phyloP scores from a whole-genome alignment of 2,113 vertebrate species.

The Hydropotes inermis region DNA sequence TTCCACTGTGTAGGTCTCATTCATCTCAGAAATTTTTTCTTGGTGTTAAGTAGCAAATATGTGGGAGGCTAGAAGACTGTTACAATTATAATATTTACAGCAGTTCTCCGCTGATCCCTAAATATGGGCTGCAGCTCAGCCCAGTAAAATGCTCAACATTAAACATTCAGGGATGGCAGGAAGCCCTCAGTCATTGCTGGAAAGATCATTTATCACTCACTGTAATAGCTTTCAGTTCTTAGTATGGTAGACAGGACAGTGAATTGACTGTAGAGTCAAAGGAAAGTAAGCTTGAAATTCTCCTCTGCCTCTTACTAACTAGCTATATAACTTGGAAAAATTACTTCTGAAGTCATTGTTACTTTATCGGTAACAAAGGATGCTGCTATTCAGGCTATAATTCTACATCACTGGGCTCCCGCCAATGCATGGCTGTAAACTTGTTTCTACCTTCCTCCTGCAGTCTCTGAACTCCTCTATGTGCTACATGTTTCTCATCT shows the following conservation, averaged over 20 bases:
- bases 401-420: neutral
- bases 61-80: conserved; percentile 28
- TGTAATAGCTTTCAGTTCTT: conserved; percentile 30
- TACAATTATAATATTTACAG: conserved; percentile 70
- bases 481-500: neutral
- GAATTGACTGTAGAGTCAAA: neutral
- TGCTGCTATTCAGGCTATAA: neutral
- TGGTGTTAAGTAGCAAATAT: conserved; percentile 23
- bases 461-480: neutral
- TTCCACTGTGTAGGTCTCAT: neutral
- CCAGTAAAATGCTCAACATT: conserved; percentile 16
- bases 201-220: conserved; percentile 61
- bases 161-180: conserved; percentile 42
- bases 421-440: neutral
- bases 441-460: neutral
- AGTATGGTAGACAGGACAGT: neutral
- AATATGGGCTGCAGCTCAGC: conserved; percentile 50
- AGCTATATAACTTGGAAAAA: neutral
- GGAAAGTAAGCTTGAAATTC: neutral
- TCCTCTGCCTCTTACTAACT: neutral
- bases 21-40: conserved; percentile 1
- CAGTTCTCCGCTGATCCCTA: conserved; percentile 55
- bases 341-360: neutral
- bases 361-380: neutral
- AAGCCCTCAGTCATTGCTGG: conserved; percentile 52